phyloP scores from a whole-genome alignment of 2,888 invertebrate species.

The Spilosoma lubricipeda region DNA sequence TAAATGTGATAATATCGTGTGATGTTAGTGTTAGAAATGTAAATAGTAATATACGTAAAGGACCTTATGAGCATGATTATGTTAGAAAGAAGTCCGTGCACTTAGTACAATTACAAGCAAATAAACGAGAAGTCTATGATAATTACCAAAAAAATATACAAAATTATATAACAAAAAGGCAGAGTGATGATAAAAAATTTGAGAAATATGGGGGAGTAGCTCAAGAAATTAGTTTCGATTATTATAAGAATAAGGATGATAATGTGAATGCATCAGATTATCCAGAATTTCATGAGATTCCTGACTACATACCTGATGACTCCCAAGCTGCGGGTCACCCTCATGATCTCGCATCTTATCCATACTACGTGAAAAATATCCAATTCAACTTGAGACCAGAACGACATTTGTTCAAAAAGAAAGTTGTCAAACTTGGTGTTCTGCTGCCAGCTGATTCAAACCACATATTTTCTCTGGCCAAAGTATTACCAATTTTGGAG shows the following conservation, averaged over 20 bases:
- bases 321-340: constrained; percentile 72
- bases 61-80: constrained; percentile 51
- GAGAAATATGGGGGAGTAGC: constrained; percentile 64
- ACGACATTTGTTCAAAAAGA: constrained; percentile 72
- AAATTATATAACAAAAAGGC: constrained; percentile 62
- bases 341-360: constrained; percentile 71
- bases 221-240: constrained; percentile 65
- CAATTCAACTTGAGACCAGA: constrained; percentile 76
- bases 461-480: constrained; percentile 88
- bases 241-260: constrained; percentile 66
- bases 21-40: constrained; percentile 80
- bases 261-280: constrained; percentile 63
- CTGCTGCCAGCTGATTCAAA: constrained; percentile 87
- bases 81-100: constrained; percentile 58
- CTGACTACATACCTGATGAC: constrained; percentile 63
- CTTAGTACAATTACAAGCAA: constrained; percentile 60
- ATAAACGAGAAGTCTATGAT: constrained; percentile 59
- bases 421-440: constrained; percentile 87
- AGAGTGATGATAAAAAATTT: constrained; percentile 65
- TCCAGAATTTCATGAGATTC: constrained; percentile 52
- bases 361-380: constrained; percentile 76
- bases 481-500: constrained; percentile 90
- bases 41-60: constrained; percentile 64
- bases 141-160: constrained; percentile 57
- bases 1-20: constrained; percentile 83